A percentile compares a stretch with the other conserved stretches of the same genome.
phyloP scores from a whole-genome alignment of 2,797 vertebrate genomes.

The Chloroceryle inda region DNA sequence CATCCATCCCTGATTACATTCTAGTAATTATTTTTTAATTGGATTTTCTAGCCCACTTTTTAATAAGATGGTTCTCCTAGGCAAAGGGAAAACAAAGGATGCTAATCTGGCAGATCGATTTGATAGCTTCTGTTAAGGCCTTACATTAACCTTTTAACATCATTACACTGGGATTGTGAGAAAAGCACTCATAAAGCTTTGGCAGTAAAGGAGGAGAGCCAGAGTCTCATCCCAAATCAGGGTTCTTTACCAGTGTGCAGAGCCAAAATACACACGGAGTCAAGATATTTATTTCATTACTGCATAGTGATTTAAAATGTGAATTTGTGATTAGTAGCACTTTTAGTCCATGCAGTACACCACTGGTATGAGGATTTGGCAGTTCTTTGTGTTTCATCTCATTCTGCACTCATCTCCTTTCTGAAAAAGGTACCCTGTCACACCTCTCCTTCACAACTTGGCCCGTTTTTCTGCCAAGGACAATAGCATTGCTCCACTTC shows the following conservation, averaged over 20 bases:
- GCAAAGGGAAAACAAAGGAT: background rate
- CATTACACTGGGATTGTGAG: background rate
- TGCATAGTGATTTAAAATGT: background rate
- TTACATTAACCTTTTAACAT: background rate
- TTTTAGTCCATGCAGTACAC: background rate
- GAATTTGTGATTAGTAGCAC: background rate
- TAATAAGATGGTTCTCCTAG: background rate
- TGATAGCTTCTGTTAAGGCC: background rate
- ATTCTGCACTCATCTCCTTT: background rate
- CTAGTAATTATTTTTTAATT: background rate
- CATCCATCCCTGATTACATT: fast-evolving
- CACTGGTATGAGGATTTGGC: background rate
- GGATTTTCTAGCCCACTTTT: background rate
- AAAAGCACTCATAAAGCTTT: background rate
- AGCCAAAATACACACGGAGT: no score
- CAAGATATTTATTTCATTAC: no score
- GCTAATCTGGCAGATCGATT: background rate
- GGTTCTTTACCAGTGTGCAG: no score
- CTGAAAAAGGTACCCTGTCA: background rate
- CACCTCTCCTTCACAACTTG: background rate
- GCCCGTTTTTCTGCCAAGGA: background rate
- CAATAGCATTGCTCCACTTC: background rate
- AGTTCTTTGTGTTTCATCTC: background rate
- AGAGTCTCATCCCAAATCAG: background rate
- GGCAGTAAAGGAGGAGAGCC: background rate